Evolutionary conservation across 2,113 vertebrate species (phyloP), one percentile per base, ranked within the genome.

Genomic region (Gnathonemus longibarbis): DNA sequence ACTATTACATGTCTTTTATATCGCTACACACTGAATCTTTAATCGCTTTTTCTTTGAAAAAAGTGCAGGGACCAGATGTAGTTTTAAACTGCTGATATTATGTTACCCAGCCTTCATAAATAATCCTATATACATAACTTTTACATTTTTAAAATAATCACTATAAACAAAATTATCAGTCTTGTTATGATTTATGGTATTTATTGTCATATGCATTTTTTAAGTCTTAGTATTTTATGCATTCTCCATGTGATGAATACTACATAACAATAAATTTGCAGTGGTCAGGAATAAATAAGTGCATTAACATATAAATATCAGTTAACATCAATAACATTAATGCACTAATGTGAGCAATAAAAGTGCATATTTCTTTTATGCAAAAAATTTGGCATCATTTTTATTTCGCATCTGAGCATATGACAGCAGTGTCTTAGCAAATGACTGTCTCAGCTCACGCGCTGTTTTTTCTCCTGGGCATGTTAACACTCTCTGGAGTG

Each of bases 1-100:
- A 2, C 84, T 45, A 24, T 42, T 90, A 90, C 15, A 62, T 83
- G 90, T 91, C 48, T 19, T 84, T 91, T 48, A 77, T 56, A 46
- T 90, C 35, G 11, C 3, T 70, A 42, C 45, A 39, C 35, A 45
- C 35, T 48, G 49, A 27, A 87, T 42, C 45, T n/a, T 10, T 80
- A 10, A 87, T n/a, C 27, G 4, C 5, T 80, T 53, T 27, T 45
- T 58, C n/a, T 74, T 87, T 31, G 27, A 19, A 50, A 17, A 49
- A 49, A 52, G 35, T 31, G 42, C 31, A 88, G 46, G 9, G 13
- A 90, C 9, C 66, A 77, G 84, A 77, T 86, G 62, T 4, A 84
- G 19, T 83, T 45, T 45, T 83, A 83, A 83, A 83, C 24, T 83
- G 77, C 77, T 42, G 13, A 83, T 42, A 39, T 45, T 19, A 83